Conservation (phyloP, 2,797 vertebrate genomes). For the Halcyon badia region DNA sequence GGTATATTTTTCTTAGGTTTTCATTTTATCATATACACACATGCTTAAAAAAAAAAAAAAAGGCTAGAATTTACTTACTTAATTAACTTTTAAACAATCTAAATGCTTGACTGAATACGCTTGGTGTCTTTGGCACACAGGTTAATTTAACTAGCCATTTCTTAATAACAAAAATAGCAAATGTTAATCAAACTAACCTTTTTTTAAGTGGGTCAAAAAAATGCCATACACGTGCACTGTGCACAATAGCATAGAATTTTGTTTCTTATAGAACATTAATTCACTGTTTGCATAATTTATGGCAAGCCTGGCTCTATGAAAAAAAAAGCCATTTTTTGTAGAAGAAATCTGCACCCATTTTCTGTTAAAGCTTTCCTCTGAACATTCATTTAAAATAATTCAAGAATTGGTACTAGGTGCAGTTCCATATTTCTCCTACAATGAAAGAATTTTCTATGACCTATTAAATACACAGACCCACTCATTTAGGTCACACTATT, state of each 20-base stretch:
- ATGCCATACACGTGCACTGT: not conserved
- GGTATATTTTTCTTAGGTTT: slow-evolving; percentile 17
- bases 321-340: not conserved
- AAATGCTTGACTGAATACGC: slow-evolving; percentile 63
- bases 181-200: slow-evolving; percentile 74
- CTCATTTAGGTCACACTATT: not conserved
- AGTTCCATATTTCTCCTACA: not conserved
- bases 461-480: not conserved
- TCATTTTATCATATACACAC: slow-evolving; percentile 3
- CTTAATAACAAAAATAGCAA: slow-evolving; percentile 70
- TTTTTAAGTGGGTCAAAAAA: slow-evolving; percentile 39
- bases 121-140: slow-evolving; percentile 63
- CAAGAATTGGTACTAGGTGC: not conserved
- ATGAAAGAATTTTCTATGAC: not conserved
- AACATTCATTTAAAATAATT: not conserved
- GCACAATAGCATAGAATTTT: not conserved
- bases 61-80: slow-evolving; percentile 30
- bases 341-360: not conserved
- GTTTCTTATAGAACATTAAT: not conserved
- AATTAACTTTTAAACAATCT: slow-evolving; percentile 73
- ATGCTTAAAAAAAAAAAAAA: not conserved
- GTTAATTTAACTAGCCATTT: slow-evolving; percentile 69
- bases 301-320: not conserved
- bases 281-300: slow-evolving; percentile 12
- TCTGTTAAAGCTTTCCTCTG: not conserved